Evolutionary conservation across 92 coral and sea anemone genomes (phyloP), one percentile per base, ranked within the genome.

Genomic region (Parazoanthus darwini): DNA sequence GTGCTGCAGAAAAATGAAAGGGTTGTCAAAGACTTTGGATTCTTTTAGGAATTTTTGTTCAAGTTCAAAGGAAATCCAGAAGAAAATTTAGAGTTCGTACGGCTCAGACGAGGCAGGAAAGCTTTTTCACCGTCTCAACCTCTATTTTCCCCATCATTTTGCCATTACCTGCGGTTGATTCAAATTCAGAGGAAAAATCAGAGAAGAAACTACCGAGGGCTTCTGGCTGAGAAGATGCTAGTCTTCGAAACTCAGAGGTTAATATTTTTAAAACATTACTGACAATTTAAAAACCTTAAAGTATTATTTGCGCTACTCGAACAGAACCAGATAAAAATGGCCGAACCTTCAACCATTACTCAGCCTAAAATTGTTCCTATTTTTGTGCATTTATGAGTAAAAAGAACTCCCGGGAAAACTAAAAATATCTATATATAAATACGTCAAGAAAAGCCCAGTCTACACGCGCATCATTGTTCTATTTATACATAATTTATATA

Each of bases 231-330:
- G 48, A 88, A 39, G 73, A 79, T 29, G 86, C 90, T 59, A 81
- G 90, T 20, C 86, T 88, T n/a, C 37, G 86, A 88, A 88, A 88
- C 75, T 39, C 59, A 63, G 50, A 87, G 86, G 90, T 88, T 50
- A 58, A 65, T 79, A 16, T 35, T 43, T 42, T 78, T 35, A 78
- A 54, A 16, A 16, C 18, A 29, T 23, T 51, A 33, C 68, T 56
- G 68, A 72, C 66, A 58, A 18, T 58, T 58, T 13, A 58, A 58
- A 46, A 46, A 46, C 51, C 6, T 8, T 46, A 46, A 46, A 46
- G 51, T 46, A 46, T 46, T 46, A 46, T 46, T 46, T 46, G 33
- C 51, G 51, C 51, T 46, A 46, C 51, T 58, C 18, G 66, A 58
- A 58, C 66, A 58, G 66, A 46, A 58, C 22, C 66, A 4, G 66